Conservation (phyloP, 2,797 vertebrate species). For the Amblyraja radiata region DNA sequence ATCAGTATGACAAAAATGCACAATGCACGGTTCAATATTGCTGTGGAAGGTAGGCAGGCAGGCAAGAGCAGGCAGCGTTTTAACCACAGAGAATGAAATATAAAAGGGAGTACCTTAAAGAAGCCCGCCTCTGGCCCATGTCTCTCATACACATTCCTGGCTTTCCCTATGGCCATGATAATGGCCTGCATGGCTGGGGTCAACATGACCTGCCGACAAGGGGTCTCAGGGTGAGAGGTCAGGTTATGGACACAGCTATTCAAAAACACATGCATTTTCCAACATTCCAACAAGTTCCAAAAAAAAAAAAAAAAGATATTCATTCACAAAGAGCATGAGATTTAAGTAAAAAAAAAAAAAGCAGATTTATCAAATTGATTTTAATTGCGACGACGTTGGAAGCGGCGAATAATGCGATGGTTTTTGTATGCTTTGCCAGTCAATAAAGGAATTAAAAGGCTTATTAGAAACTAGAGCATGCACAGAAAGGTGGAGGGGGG, state of each 20-base stretch:
- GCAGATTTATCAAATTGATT: constrained; percentile 47
- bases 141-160: constrained; percentile 93
- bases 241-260: constrained; percentile 21
- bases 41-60: not conserved
- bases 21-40: constrained; percentile 32
- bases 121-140: constrained; percentile 95
- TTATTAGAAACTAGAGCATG: not conserved
- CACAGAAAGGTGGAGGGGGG: not conserved
- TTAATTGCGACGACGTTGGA: constrained; percentile 51
- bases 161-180: constrained; percentile 99
- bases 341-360: constrained; percentile 47
- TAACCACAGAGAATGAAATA: constrained; percentile 28
- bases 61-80: not conserved
- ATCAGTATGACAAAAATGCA: not conserved
- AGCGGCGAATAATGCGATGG: constrained; percentile 35
- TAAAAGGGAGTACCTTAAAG: constrained; percentile 81
- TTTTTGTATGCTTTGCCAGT: not conserved
- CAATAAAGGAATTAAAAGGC: not conserved
- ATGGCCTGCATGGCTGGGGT: constrained; percentile 99
- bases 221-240: constrained; percentile 35
- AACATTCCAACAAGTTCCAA: not conserved
- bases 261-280: constrained; percentile 34
- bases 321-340: not conserved
- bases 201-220: constrained; percentile 92
- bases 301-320: not conserved